Evolutionary conservation across 2,113 vertebrate genomes (phyloP).

Genomic region (Hippoglossus stenolepis): DNA sequence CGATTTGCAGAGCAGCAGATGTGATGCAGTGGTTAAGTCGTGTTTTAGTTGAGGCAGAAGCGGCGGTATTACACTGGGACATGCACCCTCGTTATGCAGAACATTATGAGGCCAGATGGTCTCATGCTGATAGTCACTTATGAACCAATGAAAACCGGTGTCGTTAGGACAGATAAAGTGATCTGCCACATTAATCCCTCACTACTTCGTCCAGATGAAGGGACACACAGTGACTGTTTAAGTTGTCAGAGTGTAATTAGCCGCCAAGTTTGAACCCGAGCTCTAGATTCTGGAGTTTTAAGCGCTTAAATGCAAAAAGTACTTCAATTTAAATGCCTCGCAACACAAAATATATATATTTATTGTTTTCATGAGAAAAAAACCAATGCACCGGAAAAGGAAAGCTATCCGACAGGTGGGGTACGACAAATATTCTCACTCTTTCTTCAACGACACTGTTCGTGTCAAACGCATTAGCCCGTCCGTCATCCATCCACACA

Average conservation of each 20-base stretch:
- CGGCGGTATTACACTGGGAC: conserved; percentile 42
- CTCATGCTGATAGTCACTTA: conserved; percentile 50
- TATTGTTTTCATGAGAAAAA: neutral
- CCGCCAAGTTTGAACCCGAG: conserved; percentile 8
- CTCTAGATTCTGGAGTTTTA: neutral
- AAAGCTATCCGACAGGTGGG: neutral
- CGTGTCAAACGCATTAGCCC: conserved; percentile 31
- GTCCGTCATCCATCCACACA: conserved; percentile 1
- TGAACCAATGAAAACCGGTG: conserved; percentile 33
- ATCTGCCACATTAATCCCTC: conserved; percentile 59
- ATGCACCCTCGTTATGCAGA: conserved; percentile 28
- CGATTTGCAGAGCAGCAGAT: conserved; percentile 24
- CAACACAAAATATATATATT: neutral
- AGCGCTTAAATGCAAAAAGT: neutral
- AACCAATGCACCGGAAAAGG: neutral
- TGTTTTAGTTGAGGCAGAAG: conserved; percentile 26
- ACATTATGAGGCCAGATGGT: conserved; percentile 60
- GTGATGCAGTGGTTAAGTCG: conserved; percentile 12
- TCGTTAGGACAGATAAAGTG: conserved; percentile 53
- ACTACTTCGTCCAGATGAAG: conserved; percentile 25
- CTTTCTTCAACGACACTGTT: conserved; percentile 6
- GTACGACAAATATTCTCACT: neutral
- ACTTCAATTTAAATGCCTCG: neutral
- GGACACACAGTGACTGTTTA: neutral
- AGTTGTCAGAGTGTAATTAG: conserved; percentile 25